A percentile compares a stretch with the other conserved stretches of the same genome.
Evolutionary conservation across 2,888 invertebrate genomes (phyloP).

Genomic region (Meteorus cinctellus): DNA sequence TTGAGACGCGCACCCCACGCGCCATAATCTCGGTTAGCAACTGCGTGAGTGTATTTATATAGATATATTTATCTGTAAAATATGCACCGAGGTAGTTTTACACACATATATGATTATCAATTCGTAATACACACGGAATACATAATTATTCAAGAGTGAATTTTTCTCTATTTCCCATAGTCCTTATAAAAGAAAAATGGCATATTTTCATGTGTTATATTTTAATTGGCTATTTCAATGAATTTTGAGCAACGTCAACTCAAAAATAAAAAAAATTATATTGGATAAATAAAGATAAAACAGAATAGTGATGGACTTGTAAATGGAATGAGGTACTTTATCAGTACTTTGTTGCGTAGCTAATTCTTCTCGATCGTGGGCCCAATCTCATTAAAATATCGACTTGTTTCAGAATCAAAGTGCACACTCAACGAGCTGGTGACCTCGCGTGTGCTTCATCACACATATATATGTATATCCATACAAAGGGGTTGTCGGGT

Average conservation of each 20-base stretch:
- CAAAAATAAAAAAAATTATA: background rate
- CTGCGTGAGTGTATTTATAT: constrained; percentile 18
- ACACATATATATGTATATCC: background rate
- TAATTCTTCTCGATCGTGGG: constrained; percentile 29
- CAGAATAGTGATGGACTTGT: background rate
- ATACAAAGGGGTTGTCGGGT: constrained; percentile 45
- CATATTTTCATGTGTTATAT: too few relatives aligned
- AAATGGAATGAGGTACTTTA: background rate
- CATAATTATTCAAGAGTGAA: too few relatives aligned
- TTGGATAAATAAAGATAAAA: background rate
- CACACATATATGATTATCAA: too few relatives aligned
- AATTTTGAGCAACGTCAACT: too few relatives aligned
- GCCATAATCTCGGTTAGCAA: constrained; percentile 45
- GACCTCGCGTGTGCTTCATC: constrained; percentile 47
- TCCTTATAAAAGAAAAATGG: too few relatives aligned
- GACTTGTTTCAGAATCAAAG: constrained; percentile 53
- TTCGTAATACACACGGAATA: too few relatives aligned
- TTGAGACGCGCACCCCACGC: constrained; percentile 39
- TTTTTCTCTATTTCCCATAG: too few relatives aligned
- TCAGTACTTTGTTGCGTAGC: constrained; percentile 1
- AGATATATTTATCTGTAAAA: constrained; percentile 23
- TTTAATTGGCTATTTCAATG: too few relatives aligned
- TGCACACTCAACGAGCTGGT: constrained; percentile 53
- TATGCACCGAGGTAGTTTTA: too few relatives aligned
- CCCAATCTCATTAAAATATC: constrained; percentile 38